Percentiles rank a stretch among this genome's conserved stretches.
These are phyloP conservation scores for Notodonta dromedarius DNA, from an alignment of 2,888 invertebrate genomes.

Conservation along the genomic window DNA sequence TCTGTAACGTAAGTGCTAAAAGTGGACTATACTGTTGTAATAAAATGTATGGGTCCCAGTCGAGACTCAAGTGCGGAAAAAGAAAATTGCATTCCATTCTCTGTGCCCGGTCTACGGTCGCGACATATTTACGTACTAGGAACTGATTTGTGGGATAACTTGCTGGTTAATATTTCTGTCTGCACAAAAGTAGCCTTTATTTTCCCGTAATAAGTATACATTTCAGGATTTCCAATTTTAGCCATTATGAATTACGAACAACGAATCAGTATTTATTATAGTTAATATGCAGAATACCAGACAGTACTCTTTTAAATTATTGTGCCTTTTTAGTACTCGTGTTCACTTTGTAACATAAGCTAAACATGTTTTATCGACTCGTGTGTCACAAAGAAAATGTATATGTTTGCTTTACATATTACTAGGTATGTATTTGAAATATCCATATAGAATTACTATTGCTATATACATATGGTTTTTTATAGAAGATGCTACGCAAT, in stretches of 20 bases:
- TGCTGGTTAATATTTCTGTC: not conserved
- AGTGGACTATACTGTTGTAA: not conserved
- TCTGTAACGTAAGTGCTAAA: too few species aligned
- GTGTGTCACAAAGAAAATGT: slow-evolving; percentile 11
- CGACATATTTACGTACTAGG: not conserved
- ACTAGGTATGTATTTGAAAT: slow-evolving; percentile 30
- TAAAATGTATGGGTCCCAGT: not conserved
- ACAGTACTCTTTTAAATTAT: not conserved
- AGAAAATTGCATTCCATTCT: slow-evolving; percentile 6
- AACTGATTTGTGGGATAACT: not conserved
- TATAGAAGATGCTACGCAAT: too few species aligned
- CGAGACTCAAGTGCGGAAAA: not conserved
- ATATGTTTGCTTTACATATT: slow-evolving; percentile 35
- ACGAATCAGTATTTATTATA: too few species aligned
- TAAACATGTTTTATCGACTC: slow-evolving; percentile 20
- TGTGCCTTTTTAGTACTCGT: not conserved
- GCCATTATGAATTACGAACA: too few species aligned
- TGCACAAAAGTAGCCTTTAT: not conserved
- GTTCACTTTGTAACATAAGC: slow-evolving; percentile 12
- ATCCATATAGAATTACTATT: too few species aligned
- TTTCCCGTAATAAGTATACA: too few species aligned
- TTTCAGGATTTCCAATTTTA: too few species aligned
- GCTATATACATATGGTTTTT: too few species aligned
- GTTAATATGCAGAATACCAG: too few species aligned
- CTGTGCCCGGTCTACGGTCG: not conserved